phyloP scores from a whole-genome alignment of 2,888 invertebrate genomes.

The Agriotes lineatus region DNA sequence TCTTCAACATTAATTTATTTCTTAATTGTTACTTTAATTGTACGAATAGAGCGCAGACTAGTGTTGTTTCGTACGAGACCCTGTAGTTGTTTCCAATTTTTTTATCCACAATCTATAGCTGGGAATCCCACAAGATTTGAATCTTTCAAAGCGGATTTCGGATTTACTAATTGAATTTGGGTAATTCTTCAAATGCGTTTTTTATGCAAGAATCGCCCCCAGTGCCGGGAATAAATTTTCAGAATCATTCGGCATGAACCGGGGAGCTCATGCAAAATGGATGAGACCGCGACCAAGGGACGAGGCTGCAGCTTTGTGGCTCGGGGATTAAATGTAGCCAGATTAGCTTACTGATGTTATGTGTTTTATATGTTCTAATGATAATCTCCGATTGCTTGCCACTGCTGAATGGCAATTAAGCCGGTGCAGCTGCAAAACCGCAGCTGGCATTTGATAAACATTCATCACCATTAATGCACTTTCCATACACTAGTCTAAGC shows the following conservation, averaged over 20 bases:
- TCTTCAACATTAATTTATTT: too few relatives aligned
- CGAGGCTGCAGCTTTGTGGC: not conserved
- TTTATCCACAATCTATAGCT: too few relatives aligned
- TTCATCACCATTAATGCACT: not conserved
- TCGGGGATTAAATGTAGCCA: not conserved
- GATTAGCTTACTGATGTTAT: slow-evolving; percentile 3
- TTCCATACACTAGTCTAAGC: too few relatives aligned
- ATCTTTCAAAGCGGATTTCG: too few relatives aligned
- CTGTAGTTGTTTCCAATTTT: too few relatives aligned
- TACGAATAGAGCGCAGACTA: too few relatives aligned
- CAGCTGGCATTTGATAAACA: not conserved
- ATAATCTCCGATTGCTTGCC: not conserved
- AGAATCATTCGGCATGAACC: not conserved
- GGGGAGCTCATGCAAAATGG: not conserved
- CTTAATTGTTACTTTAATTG: too few relatives aligned
- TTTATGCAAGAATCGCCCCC: too few relatives aligned
- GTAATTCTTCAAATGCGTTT: too few relatives aligned
- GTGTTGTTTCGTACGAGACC: too few relatives aligned
- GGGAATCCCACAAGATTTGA: too few relatives aligned
- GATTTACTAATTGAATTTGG: too few relatives aligned
- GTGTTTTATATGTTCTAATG: not conserved
- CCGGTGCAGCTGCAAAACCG: not conserved
- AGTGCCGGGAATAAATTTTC: not conserved
- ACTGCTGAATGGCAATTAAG: not conserved
- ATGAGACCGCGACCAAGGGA: not conserved